Conservation (phyloP, 1,140 invertebrate species). For the Eupristina koningsbergeri region DNA sequence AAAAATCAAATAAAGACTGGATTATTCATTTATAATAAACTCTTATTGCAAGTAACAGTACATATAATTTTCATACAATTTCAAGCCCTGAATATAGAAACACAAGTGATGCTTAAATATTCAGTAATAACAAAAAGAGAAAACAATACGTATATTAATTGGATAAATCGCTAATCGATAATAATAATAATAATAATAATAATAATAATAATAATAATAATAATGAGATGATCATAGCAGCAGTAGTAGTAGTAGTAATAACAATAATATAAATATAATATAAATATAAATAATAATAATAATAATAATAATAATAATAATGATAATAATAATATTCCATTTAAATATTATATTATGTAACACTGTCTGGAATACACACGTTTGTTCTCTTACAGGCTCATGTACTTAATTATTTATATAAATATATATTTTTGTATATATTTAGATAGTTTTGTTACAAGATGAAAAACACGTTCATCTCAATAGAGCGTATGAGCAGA, state of each 20-base stretch:
- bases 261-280: constrained; percentile 20
- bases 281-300: constrained; percentile 26
- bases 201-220: constrained; percentile 32
- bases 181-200: constrained; percentile 37
- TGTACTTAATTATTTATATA: constrained; percentile 40
- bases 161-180: constrained; percentile 40
- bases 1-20: constrained; percentile 43
- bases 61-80: constrained; percentile 48
- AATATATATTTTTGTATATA: constrained; percentile 20
- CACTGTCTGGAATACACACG: constrained; percentile 55
- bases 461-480: constrained; percentile 46
- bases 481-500: constrained; percentile 48
- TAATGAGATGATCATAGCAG: constrained; percentile 20
- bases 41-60: constrained; percentile 48
- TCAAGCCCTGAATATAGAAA: constrained; percentile 50
- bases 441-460: constrained; percentile 36
- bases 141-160: constrained; percentile 54
- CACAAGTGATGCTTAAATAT: constrained; percentile 46
- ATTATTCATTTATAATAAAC: constrained; percentile 45
- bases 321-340: constrained; percentile 30
- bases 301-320: constrained; percentile 7
- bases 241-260: constrained; percentile 20
- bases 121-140: constrained; percentile 48
- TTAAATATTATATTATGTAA: constrained; percentile 49
- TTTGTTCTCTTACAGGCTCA: constrained; percentile 53